Evolutionary conservation across 2,888 invertebrate genomes (phyloP).

Genomic region (Epinotia bilunana): DNA sequence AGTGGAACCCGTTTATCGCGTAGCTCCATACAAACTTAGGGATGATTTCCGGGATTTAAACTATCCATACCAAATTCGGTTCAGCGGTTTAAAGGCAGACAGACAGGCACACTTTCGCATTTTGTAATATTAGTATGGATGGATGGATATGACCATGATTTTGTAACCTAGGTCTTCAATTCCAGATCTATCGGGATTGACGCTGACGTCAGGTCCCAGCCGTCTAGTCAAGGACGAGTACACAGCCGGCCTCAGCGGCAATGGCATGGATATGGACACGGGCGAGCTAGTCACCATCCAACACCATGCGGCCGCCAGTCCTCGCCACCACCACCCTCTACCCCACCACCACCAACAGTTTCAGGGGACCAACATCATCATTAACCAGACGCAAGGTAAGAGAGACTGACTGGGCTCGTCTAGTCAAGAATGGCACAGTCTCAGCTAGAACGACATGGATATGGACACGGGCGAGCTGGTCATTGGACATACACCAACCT

Average conservation of each 20-base stretch:
- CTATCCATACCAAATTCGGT: no score
- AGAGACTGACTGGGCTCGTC: neutral
- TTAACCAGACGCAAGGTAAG: constrained; percentile 80
- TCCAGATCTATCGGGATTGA: constrained; percentile 95
- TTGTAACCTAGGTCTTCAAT: constrained; percentile 49
- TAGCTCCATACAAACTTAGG: no score
- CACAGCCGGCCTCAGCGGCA: constrained; percentile 89
- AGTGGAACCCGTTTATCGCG: no score
- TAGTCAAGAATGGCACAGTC: neutral
- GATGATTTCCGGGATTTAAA: no score
- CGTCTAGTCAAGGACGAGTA: constrained; percentile 97
- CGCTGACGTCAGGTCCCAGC: constrained; percentile 92
- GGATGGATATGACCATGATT: no score
- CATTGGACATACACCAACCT: constrained; percentile 52
- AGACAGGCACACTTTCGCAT: no score
- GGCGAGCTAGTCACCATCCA: constrained; percentile 72
- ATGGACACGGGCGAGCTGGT: constrained; percentile 82
- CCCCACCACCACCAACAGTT: constrained; percentile 80
- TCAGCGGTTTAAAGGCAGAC: no score
- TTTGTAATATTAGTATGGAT: no score
- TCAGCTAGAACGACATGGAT: constrained; percentile 66
- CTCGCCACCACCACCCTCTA: constrained; percentile 76
- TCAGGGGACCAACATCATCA: constrained; percentile 76
- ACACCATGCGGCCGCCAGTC: constrained; percentile 73
- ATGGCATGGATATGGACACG: constrained; percentile 84